Evolutionary conservation across 1,140 invertebrate species (phyloP), one percentile per base, ranked within the genome.

Genomic region (Plectus sambesii): DNA sequence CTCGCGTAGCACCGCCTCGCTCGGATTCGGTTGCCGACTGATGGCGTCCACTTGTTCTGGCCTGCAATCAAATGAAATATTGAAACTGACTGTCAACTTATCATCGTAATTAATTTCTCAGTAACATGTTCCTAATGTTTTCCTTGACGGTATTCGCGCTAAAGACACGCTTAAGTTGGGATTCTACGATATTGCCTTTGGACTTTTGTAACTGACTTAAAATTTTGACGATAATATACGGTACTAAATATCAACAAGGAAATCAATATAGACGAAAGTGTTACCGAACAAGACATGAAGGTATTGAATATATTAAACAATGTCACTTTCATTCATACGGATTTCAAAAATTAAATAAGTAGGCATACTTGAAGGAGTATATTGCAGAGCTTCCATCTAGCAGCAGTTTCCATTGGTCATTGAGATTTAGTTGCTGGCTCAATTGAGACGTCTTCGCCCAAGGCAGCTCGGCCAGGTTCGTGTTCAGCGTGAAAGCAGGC

Each of bases 391-490:
- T 27, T 47, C n/a, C 49, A 20, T 45, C 61, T 24, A 61, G 55
- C 1, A 66, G 15, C 29, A 58, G 57, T 2, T 43, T 29, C 63
- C 63, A 66, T 23, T 60, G 19, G 9, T 60, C 42, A 22, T 60
- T 46, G 15, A 19, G 35, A 20, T 61, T 56, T 1, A 66, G 36
- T 17, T 45, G 41, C 29, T 15, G 17, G 2, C 63, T 46, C 41
- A 66, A 39, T 20, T 56, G 41, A 15, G 35, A 17, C 19, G 59
- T 59, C 2, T 59, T 22, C 4, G 39, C 40, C 22, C 53, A 58
- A 4, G 63, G 61, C 8, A 65, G 44, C n/a, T 67, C 55, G 3
- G 63, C 42, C 9, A 65, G 43, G 42, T 65, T 68, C n/a, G 63
- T 65, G 5, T 37, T 23, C 23, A 63, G 46, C 17, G 57, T 61